Evolutionary conservation across 2,888 invertebrate genomes (phyloP).

Genomic region (Charanyca ferruginea): DNA sequence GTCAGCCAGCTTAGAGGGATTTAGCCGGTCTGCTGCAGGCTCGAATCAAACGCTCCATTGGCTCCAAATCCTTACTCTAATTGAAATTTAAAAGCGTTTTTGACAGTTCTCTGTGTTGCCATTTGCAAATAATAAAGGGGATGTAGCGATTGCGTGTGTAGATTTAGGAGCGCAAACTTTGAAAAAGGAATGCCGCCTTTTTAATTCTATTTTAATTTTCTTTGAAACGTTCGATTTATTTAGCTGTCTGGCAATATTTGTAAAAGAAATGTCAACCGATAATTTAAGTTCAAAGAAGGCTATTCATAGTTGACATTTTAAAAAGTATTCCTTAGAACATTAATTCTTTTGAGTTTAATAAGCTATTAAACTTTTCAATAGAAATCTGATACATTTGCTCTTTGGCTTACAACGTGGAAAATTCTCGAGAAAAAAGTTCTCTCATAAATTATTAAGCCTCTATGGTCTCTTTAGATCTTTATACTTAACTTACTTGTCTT

Average conservation of each 20-base stretch:
- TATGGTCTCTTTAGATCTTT: not conserved
- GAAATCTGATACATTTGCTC: conserved; percentile 2
- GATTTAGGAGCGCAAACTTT: conserved; percentile 47
- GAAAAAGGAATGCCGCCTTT: conserved; percentile 4
- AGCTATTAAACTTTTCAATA: conserved; percentile 15
- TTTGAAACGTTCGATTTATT: conserved; percentile 11
- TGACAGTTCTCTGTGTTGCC: conserved; percentile 74
- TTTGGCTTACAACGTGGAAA: conserved; percentile 2
- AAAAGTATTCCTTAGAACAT: not conserved
- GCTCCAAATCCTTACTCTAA: conserved; percentile 76
- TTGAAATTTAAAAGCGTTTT: conserved; percentile 82
- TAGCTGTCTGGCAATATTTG: conserved; percentile 14
- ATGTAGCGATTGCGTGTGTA: conserved; percentile 50
- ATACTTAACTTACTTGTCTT: not conserved
- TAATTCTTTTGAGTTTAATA: conserved; percentile 11
- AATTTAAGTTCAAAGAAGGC: conserved; percentile 8
- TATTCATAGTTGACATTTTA: not conserved
- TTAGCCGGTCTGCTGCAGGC: conserved; percentile 71
- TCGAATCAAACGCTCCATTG: conserved; percentile 81
- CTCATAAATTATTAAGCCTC: not conserved
- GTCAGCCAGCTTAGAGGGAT: conserved; percentile 76
- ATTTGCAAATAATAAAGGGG: conserved; percentile 70
- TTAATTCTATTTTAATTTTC: not conserved
- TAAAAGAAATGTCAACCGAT: conserved; percentile 11
- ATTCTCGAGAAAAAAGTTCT: not conserved